phyloP scores from a whole-genome alignment of 2,797 vertebrate species.

The Sciurus vulgaris region DNA sequence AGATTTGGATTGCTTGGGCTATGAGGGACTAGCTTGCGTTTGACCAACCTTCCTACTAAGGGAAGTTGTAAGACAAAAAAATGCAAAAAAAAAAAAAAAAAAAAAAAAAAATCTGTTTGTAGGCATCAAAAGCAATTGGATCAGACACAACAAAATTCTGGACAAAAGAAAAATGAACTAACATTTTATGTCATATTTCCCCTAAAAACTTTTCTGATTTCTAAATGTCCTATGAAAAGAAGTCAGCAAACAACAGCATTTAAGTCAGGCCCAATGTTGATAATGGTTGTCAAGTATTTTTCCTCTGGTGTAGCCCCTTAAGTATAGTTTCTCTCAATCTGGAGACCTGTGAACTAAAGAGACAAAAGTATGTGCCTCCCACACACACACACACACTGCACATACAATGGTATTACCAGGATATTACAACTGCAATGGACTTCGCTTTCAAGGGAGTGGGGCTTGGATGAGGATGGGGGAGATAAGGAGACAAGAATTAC shows the following conservation, averaged over 20 bases:
- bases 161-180: constrained; percentile 55
- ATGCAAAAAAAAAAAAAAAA: constrained; percentile 36
- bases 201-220: constrained; percentile 42
- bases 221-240: background rate
- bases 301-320: background rate
- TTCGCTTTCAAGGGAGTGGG: background rate
- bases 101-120: constrained; percentile 39
- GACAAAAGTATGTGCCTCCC: background rate
- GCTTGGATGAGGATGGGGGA: accelerated
- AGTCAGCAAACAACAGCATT: background rate
- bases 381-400: no score
- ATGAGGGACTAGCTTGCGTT: background rate
- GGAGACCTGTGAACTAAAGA: background rate
- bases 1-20: background rate
- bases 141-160: background rate
- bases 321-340: background rate
- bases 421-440: background rate
- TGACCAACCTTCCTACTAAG: background rate
- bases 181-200: background rate
- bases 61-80: background rate
- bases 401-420: background rate
- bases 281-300: background rate
- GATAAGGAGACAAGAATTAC: no score
- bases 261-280: background rate
- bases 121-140: background rate